A percentile compares a stretch with the other conserved stretches of the same genome.
phyloP scores from a whole-genome alignment of 2,888 invertebrate genomes.

The Proisotoma minuta region DNA sequence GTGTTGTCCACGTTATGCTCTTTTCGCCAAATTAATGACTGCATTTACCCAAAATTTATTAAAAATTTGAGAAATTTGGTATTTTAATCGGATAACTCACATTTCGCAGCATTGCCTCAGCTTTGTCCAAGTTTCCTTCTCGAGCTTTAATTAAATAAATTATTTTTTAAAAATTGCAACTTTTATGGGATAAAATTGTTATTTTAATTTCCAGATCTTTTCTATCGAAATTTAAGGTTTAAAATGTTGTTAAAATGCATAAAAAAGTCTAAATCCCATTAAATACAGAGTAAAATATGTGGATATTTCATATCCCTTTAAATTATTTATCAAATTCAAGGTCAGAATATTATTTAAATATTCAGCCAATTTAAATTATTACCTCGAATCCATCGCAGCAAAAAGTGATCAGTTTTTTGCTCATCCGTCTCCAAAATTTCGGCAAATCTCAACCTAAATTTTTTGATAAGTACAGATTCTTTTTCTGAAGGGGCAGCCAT shows the following conservation, averaged over 20 bases:
- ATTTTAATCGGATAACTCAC: too few relatives aligned
- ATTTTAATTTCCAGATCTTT: background rate
- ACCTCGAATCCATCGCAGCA: constrained; percentile 40
- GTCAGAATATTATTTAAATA: too few relatives aligned
- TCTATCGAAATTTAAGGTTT: too few relatives aligned
- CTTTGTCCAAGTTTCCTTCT: constrained; percentile 34
- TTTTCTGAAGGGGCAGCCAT: too few relatives aligned
- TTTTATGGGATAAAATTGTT: background rate
- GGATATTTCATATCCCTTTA: too few relatives aligned
- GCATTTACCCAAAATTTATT: background rate
- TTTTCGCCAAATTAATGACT: constrained; percentile 21
- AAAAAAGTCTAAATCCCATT: too few relatives aligned
- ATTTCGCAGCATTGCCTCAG: constrained; percentile 33
- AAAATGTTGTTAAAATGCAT: too few relatives aligned
- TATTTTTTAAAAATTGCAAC: background rate
- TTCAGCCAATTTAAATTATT: background rate
- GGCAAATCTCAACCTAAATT: background rate
- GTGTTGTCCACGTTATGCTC: constrained; percentile 15
- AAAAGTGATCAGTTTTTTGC: constrained; percentile 19
- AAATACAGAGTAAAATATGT: too few relatives aligned
- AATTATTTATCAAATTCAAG: too few relatives aligned
- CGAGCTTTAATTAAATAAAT: constrained; percentile 23
- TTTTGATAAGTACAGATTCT: too few relatives aligned
- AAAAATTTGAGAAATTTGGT: too few relatives aligned
- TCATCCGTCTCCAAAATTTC: constrained; percentile 16